These are phyloP conservation scores for Teleopsis dalmanni DNA, from an alignment of 1,140 invertebrate species.

Conservation along the genomic window DNA sequence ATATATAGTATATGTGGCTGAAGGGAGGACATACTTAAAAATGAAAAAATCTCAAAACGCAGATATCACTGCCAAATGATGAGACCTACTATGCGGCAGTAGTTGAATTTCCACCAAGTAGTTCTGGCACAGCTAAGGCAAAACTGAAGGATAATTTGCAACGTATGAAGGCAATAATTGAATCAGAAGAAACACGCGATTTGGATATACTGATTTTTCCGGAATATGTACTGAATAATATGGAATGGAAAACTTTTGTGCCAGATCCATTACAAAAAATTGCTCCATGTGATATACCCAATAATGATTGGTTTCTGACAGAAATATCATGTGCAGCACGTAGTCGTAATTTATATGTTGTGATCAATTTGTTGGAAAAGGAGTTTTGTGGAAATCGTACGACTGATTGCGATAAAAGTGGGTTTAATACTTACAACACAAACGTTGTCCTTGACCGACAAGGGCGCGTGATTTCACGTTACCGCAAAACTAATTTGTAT, in stretches of 20 bases:
- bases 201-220: slow-evolving; percentile 78
- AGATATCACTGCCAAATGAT: slow-evolving; percentile 42
- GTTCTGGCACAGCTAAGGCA: not conserved
- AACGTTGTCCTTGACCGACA: slow-evolving; percentile 61
- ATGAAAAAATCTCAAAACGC: too few relatives aligned
- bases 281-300: slow-evolving; percentile 26
- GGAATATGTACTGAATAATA: slow-evolving; percentile 50
- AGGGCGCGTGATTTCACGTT: slow-evolving; percentile 53
- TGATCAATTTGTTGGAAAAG: slow-evolving; percentile 34
- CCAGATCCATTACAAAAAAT: slow-evolving; percentile 16
- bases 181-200: slow-evolving; percentile 13
- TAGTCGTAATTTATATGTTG: slow-evolving; percentile 22
- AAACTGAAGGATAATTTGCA: not conserved
- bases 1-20: not conserved
- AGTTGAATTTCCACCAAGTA: slow-evolving; percentile 40
- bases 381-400: slow-evolving; percentile 17
- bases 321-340: slow-evolving; percentile 29
- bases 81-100: slow-evolving; percentile 48
- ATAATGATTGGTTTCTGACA: slow-evolving; percentile 31
- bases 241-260: slow-evolving; percentile 20
- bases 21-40: not conserved
- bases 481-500: slow-evolving; percentile 66
- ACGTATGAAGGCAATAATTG: slow-evolving; percentile 18
- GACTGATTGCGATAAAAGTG: slow-evolving; percentile 30
- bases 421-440: slow-evolving; percentile 52